Evolutionary conservation across 2,888 invertebrate genomes (phyloP), one percentile per base, ranked within the genome.

Genomic region (Epiblema foenella): DNA sequence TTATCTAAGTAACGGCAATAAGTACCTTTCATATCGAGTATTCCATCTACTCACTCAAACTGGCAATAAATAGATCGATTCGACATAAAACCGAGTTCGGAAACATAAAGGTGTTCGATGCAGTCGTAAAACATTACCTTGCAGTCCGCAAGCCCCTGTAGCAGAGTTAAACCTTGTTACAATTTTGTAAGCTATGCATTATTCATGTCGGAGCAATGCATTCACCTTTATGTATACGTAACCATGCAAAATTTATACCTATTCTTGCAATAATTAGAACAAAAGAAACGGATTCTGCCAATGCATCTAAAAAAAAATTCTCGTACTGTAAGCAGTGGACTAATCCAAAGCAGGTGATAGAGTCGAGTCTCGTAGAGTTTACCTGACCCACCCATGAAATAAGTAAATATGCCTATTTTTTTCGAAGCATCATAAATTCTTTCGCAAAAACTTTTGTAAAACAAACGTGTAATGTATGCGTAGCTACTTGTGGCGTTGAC

Each of bases 151-250:
- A 68, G 37, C 18, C 46, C 51, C 65, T 57, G 63, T 52, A 20
- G 60, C 33, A 33, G 33, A 7, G 33, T 60, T 46, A 49, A 71
- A 71, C 70, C 70, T 71, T 71, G 66, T 67, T 70, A 67, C 70
- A 66, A 49, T 71, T 71, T 71, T 66, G 60, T 66, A 59, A 64
- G 64, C 18, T 54, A 66, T 71, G 66, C 70, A 71, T 71, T 66
- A 71, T 71, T 60, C 60, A 71, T 71, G 9, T 17, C 63, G 17
- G 60, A 63, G 63, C 58, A 72, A 63, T 72, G 67, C 67, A 72
- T 63, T 63, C 51, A 51, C 52, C 49, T 29, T 57, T 51, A 49
- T 63, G 67, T 39, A 33, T 68, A 64, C 68, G 67, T 67, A 29
- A 72, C 39, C 57, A 57, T 33, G 51, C 37, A 58, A 63, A 33